Percentiles rank a stretch among this genome's conserved stretches.
Conservation (phyloP, 1,140 invertebrate genomes). For the Drosophila erecta region DNA sequence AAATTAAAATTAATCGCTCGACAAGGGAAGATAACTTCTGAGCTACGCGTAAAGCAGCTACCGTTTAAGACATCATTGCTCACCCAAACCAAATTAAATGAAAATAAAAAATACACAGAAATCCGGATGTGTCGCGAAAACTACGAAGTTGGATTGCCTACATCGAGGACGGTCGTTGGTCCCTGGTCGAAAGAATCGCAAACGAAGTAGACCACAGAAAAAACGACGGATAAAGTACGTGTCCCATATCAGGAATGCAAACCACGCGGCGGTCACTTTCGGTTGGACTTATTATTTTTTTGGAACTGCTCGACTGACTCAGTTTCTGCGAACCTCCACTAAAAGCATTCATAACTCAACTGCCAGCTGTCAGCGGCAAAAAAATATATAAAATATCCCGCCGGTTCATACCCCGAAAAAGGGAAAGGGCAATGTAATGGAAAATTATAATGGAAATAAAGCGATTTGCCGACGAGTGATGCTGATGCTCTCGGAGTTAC, state of each 20-base stretch:
- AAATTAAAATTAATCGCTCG: conserved; percentile 55
- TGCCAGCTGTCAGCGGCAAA: conserved; percentile 26
- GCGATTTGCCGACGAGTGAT: conserved; percentile 26
- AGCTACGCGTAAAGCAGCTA: conserved; percentile 53
- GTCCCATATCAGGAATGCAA: conserved; percentile 35
- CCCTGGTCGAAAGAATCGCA: conserved; percentile 25
- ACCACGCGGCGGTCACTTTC: conserved; percentile 37
- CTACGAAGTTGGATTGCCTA: conserved; percentile 39
- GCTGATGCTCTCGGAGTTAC: conserved; percentile 21
- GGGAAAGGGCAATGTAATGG: conserved; percentile 62
- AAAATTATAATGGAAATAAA: conserved; percentile 56
- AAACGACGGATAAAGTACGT: conserved; percentile 17
- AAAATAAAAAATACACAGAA: conserved; percentile 3
- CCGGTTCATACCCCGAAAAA: conserved; percentile 27
- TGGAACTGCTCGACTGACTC: conserved; percentile 50
- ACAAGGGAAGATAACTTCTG: conserved; percentile 48
- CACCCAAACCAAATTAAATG: conserved; percentile 3
- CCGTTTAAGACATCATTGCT: conserved; percentile 45
- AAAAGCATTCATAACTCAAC: conserved; percentile 62
- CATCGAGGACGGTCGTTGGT: conserved; percentile 76
- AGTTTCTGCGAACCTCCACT: conserved; percentile 42
- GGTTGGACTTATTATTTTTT: conserved; percentile 22
- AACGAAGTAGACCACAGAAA: conserved; percentile 14
- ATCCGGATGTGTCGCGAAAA: conserved; percentile 62
- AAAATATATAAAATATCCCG: conserved; percentile 4